Evolutionary conservation across 2,113 vertebrate genomes (phyloP), one percentile per base, ranked within the genome.

Genomic region (Tonatia bakeri): DNA sequence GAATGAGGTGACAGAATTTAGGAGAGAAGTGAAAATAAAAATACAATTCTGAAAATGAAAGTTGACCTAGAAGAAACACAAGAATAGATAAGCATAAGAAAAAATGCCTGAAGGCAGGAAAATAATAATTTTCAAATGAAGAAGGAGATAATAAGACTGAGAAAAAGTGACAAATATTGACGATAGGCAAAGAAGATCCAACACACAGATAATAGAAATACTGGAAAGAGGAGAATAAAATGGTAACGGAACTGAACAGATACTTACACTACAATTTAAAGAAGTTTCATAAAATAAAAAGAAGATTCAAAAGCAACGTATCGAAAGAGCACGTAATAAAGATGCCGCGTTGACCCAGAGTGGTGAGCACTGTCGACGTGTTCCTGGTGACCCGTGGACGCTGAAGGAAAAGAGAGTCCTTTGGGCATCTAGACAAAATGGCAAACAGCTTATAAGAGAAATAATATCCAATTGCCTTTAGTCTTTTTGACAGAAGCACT

Each of bases 1-100:
- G 65, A 88, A 94, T 75, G 47, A 85, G 52, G 12, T 50, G 20
- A 47, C 59, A 64, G 73, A 80, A 79, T 20, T 84, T 54, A 92
- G 72, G 84, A 67, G 91, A 95, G 24, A 84, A 81, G 24, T 75
- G 82, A 75, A 88, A 64, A 83, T 64, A 22, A 67, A 86, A 92
- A 88, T 70, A 31, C 73, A 61, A 59, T 65, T 91, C 83, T 45
- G 26, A 47, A 79, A 89, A 86, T 54, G 73, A 92, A 88, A 45
- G 36, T 75, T 81, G 54, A 95, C 50, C 31, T 54, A 69, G 40
- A 93, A 75, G 65, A 50, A 92, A 33, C 67, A 72, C 24, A 59
- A 54, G 61, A 91, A 65, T 38, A 80, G 22, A 5, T 52, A 26
- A 67, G 85, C 5, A 33, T 61, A 70, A 75, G 16, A 54, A 36